Conservation (phyloP, 2,797 vertebrate species). For the Manis crassicaudata region DNA sequence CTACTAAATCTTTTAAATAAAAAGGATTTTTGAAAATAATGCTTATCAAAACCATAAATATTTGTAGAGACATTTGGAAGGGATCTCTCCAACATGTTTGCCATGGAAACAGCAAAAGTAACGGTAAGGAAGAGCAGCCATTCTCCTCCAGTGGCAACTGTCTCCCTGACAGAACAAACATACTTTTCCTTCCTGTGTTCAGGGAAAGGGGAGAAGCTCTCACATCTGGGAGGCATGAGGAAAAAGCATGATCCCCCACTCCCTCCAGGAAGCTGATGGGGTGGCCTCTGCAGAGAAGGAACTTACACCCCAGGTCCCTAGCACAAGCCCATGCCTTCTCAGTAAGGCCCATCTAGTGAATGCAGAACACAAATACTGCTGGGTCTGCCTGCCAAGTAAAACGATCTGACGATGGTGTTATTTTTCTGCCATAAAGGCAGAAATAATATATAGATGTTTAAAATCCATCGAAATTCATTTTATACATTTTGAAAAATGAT, state of each 20-base stretch:
- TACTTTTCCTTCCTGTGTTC: neutral
- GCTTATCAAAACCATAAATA: neutral
- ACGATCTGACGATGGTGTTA: neutral
- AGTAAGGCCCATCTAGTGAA: neutral
- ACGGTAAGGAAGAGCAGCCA: neutral
- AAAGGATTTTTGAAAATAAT: neutral
- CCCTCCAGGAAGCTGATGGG: neutral
- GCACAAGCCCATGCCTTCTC: neutral
- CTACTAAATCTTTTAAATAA: neutral
- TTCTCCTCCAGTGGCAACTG: neutral
- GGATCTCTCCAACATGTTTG: neutral
- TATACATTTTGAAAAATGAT: neutral
- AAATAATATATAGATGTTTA: neutral
- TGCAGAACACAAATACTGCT: neutral
- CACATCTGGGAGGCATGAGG: fast-evolving
- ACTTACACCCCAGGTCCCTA: neutral
- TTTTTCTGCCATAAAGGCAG: neutral
- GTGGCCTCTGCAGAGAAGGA: neutral
- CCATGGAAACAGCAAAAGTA: neutral
- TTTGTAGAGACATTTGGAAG: neutral
- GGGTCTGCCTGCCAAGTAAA: neutral
- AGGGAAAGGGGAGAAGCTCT: neutral
- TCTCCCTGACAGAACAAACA: neutral
- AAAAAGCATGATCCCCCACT: neutral
- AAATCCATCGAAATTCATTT: neutral